phyloP scores from a whole-genome alignment of 2,797 vertebrate genomes.

The Pelodytes ibericus region DNA sequence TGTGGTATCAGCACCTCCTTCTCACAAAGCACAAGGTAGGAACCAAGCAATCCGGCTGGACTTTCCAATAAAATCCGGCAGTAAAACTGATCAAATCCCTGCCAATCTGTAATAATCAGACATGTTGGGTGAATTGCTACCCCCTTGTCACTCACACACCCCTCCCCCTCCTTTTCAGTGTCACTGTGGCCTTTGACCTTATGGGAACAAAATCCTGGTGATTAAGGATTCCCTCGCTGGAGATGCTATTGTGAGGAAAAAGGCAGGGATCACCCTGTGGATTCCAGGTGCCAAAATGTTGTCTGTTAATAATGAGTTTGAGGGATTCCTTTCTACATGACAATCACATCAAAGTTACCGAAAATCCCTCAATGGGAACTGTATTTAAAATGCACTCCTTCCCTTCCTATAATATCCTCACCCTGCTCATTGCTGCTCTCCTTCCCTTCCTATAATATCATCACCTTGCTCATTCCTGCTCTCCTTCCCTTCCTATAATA shows the following conservation, averaged over 20 bases:
- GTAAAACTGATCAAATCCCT: background rate
- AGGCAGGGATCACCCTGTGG: background rate
- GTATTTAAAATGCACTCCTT: too few relatives aligned
- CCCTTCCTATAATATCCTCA: too few relatives aligned
- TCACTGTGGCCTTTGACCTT: constrained; percentile 8
- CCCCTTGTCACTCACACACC: background rate
- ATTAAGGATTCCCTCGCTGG: background rate
- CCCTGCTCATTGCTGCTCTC: too few relatives aligned
- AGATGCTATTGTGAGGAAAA: background rate
- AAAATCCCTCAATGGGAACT: too few relatives aligned
- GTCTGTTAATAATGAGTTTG: constrained; percentile 6
- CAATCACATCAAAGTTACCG: too few relatives aligned
- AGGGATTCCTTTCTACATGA: background rate
- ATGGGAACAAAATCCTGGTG: background rate
- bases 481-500: too few relatives aligned
- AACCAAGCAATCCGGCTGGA: too few relatives aligned
- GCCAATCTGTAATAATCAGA: background rate
- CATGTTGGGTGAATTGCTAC: background rate
- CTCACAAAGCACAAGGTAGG: too few relatives aligned
- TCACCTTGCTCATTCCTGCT: too few relatives aligned
- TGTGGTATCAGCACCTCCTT: too few relatives aligned
- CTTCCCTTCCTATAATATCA: too few relatives aligned
- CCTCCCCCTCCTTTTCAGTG: background rate
- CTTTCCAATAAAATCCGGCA: too few relatives aligned
- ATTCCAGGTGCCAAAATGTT: constrained; percentile 10